Conservation (phyloP, 2,797 vertebrate genomes). For the Catamblyrhynchus diadema region DNA sequence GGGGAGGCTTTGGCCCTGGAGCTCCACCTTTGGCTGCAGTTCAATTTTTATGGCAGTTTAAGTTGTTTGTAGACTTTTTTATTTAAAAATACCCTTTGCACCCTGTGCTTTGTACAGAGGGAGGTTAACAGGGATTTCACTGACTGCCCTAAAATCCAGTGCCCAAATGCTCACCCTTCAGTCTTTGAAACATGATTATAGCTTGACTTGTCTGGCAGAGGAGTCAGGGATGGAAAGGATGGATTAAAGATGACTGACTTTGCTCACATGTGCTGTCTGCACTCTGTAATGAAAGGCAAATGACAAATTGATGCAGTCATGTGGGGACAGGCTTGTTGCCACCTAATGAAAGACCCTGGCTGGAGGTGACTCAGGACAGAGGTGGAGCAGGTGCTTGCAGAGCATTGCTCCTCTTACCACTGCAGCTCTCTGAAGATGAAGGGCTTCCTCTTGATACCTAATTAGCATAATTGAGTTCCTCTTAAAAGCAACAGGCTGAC, state of each 20-base stretch:
- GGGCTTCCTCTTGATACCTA: constrained; percentile 7
- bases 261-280: neutral
- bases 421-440: constrained; percentile 23
- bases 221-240: neutral
- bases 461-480: constrained; percentile 41
- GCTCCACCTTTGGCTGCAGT: neutral
- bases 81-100: neutral
- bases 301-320: neutral
- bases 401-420: neutral
- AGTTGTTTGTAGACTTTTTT: neutral
- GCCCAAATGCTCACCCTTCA: neutral
- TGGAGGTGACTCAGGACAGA: neutral
- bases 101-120: neutral
- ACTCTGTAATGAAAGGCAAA: neutral
- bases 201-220: neutral
- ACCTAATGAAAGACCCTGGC: neutral
- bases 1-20: neutral
- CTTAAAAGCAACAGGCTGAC: constrained; percentile 1
- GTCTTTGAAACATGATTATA: neutral
- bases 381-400: constrained; percentile 34
- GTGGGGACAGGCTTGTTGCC: neutral
- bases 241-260: neutral
- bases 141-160: neutral
- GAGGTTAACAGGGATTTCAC: neutral
- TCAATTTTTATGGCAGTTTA: neutral